Evolutionary conservation across 2,888 invertebrate species (phyloP).

Genomic region (Ephialtes manifestator): DNA sequence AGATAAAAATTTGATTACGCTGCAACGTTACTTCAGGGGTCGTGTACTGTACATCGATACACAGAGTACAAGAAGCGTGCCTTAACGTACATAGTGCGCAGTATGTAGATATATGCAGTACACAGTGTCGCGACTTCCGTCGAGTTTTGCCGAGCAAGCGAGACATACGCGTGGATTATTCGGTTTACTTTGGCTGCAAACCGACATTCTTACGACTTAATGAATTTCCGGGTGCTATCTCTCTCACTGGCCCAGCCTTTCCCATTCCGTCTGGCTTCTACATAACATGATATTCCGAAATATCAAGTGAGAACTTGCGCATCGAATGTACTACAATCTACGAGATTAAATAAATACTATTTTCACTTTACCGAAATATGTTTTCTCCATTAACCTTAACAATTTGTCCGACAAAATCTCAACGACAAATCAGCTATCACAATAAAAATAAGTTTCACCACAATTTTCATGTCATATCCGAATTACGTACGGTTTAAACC

Average conservation of each 20-base stretch:
- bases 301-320: background rate
- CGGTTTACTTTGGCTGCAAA: slow-evolving; percentile 50
- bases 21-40: background rate
- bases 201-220: slow-evolving; percentile 52
- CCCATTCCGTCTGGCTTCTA: background rate
- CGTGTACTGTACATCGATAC: background rate
- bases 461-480: background rate
- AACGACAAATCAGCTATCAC: background rate
- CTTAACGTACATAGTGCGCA: background rate
- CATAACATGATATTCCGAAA: slow-evolving; percentile 1
- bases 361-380: background rate
- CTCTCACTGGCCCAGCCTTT: slow-evolving; percentile 7
- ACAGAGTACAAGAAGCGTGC: background rate
- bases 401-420: background rate
- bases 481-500: no score
- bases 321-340: background rate
- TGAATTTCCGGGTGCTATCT: slow-evolving; percentile 34
- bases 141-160: slow-evolving; percentile 16
- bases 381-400: background rate
- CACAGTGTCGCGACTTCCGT: slow-evolving; percentile 7
- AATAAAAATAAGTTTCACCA: background rate
- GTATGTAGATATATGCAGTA: background rate
- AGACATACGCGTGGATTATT: slow-evolving; percentile 45
- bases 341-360: background rate
- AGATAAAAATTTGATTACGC: no score